Conservation (phyloP, 2,797 vertebrate genomes). For the Mormyrops boulengeri region DNA sequence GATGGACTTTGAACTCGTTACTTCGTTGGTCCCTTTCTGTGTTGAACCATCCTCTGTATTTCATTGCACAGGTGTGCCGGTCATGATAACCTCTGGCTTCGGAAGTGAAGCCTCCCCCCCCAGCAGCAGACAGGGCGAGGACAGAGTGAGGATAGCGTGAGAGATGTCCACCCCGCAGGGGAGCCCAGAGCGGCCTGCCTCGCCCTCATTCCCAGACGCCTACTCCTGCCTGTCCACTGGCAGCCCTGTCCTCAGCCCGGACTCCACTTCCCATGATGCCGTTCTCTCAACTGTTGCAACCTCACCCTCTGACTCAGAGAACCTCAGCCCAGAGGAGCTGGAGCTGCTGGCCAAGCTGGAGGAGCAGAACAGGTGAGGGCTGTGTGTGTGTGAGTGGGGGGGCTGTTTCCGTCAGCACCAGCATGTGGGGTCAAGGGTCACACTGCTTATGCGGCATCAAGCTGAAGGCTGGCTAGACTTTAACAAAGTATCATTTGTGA, state of each 20-base stretch:
- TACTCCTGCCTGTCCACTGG: slow-evolving; percentile 62
- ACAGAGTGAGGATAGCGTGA: not conserved
- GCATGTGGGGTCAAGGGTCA: not conserved
- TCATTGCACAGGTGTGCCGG: not conserved
- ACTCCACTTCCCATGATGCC: slow-evolving; percentile 81
- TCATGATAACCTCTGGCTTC: not conserved
- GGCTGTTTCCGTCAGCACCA: not conserved
- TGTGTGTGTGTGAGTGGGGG: not conserved
- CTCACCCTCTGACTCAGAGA: slow-evolving; percentile 83
- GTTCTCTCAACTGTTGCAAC: slow-evolving; percentile 68
- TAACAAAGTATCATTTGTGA: not conserved
- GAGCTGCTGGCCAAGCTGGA: slow-evolving; percentile 91
- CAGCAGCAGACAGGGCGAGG: not conserved
- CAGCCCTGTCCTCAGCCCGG: slow-evolving; percentile 83
- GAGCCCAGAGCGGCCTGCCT: slow-evolving; percentile 55
- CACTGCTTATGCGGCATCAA: not conserved
- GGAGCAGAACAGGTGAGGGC: slow-evolving; percentile 84
- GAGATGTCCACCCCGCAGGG: slow-evolving; percentile 60
- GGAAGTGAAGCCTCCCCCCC: not conserved
- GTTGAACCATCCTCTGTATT: not conserved
- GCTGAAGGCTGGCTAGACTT: not conserved
- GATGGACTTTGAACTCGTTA: not conserved
- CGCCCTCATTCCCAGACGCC: slow-evolving; percentile 52
- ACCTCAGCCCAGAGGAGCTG: slow-evolving; percentile 87
- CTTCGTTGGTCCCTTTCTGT: not conserved